Evolutionary conservation across 2,797 vertebrate genomes (phyloP).

Genomic region (Atherinosoma microstoma): DNA sequence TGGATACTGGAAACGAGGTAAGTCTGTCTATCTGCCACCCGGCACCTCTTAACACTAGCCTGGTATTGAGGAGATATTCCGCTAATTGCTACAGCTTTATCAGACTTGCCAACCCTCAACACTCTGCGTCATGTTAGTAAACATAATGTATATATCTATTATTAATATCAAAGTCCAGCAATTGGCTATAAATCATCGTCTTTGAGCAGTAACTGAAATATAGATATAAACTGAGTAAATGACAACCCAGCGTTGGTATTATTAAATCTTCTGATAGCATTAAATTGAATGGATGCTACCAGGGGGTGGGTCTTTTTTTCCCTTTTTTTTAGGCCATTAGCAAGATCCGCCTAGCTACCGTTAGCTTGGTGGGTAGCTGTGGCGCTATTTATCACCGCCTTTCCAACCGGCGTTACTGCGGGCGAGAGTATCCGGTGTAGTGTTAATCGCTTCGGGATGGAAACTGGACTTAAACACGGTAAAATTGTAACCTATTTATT

Average conservation of each 20-base stretch:
- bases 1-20: conserved; percentile 63
- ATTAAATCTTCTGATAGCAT: conserved; percentile 14
- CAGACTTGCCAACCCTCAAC: neutral
- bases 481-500: conserved; percentile 3
- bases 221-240: neutral
- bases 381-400: conserved; percentile 51
- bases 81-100: conserved; percentile 51
- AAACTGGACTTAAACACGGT: conserved; percentile 33
- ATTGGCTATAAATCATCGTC: neutral
- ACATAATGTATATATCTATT: neutral
- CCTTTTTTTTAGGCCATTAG: conserved; percentile 48
- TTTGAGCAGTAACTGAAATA: neutral
- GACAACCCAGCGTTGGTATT: neutral
- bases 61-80: conserved; percentile 1
- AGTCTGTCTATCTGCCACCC: conserved; percentile 55
- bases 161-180: neutral
- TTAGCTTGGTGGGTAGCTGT: conserved; percentile 29
- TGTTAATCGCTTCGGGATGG: conserved; percentile 26
- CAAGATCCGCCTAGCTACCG: conserved; percentile 67
- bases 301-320: conserved; percentile 54
- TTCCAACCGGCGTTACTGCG: conserved; percentile 57
- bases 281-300: conserved; percentile 34
- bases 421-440: conserved; percentile 30
- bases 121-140: neutral
- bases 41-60: conserved; percentile 18